Base-by-base conservation (phyloP, 1,140 invertebrate genomes). In the Zaprionus taronus region DNA sequence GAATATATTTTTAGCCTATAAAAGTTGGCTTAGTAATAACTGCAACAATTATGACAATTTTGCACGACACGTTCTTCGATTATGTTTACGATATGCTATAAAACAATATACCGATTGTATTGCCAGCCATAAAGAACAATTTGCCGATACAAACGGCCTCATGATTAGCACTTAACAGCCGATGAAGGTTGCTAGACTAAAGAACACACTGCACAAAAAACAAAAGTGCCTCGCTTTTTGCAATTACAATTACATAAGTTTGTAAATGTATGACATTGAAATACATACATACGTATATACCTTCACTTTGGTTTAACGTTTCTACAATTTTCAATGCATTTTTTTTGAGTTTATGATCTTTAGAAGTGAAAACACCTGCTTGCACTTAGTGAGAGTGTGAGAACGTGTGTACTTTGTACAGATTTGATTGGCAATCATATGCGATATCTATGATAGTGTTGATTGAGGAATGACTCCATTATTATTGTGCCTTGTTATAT, bases 91-190 rank as follows among this genome's bases (percentile, higher is more conserved):
- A 24, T 49, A 12, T 41, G 60, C 57, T 64, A 68, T 71, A 75
- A 64, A 75, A 17, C 34, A 31, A 71, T 75, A 75, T 26, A 34
- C 31, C 34, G 20, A 34, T 71, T 71, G 20, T 41, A 63, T 63
- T 57, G 53, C 53, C 41, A 17, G 11, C 34, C 17, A 71, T 75
- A 70, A 75, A 70, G 17, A 63, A 64, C 41, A 34, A 41, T 64
- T n/a, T 7, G 15, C 38, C 60, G 51, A 71, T 53, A 75, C 12
- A 71, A 51, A 24, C 31, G 22, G 17, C 26, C 53, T 22, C 7
- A 15, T 58, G 60, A 70, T 75, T 70, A 63, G 58, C 17, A n/a
- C 24, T 2, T 28, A 36, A 58, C n/a, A 56, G 28, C 14, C 31
- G 14, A 53, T 12, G 38, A 11, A 4, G n/a, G 17, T 11, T 14